Evolutionary conservation across 2,888 invertebrate species (phyloP), one percentile per base, ranked within the genome.

Genomic region (Anticlea derivata): DNA sequence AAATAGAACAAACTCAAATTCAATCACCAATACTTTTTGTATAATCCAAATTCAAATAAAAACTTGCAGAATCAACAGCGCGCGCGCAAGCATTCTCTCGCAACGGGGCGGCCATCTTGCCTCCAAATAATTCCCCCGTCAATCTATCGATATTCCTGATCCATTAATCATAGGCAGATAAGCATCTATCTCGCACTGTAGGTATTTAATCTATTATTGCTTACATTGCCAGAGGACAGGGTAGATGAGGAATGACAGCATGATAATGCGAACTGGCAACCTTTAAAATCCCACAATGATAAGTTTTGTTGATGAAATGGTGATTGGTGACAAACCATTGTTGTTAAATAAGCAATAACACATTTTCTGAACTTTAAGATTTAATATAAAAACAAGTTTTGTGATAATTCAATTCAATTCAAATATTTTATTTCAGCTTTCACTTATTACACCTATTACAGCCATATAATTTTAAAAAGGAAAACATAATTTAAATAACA

Each of bases 31-130:
- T 49, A 41, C 41, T 58, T 55, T 55, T 61, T 52, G 46, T 57
- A 50, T 57, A 45, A 48, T 59, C 53, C 49, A 63, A 63, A 62
- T 63, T 63, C 56, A 60, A 69, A 68, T 55, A 65, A 62, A 55
- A 57, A 57, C 51, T 26, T 40, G 53, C 59, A 55, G 62, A 65
- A 65, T 66, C 67, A 70, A 63, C 58, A 65, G 60, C 60, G 68
- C 66, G 65, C 65, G 68, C 60, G 66, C 58, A 60, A 60, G 61
- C 77, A 72, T 76, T 78, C 74, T 73, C 73, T 72, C 83, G 63
- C 83, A 69, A 74, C 80, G 77, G 74, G 80, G 80, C 88, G 81
- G 88, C 89, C 88, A 87, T 89, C 79, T 86, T 86, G 80, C 48
- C 61, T 64, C 68, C 68, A 74, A 77, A 77, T 78, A 73, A 74